Percentiles rank a stretch among this genome's conserved stretches.
These are phyloP conservation scores for Orussus abietinus DNA, from an alignment of 1,140 invertebrate genomes.

Conservation along the genomic window DNA sequence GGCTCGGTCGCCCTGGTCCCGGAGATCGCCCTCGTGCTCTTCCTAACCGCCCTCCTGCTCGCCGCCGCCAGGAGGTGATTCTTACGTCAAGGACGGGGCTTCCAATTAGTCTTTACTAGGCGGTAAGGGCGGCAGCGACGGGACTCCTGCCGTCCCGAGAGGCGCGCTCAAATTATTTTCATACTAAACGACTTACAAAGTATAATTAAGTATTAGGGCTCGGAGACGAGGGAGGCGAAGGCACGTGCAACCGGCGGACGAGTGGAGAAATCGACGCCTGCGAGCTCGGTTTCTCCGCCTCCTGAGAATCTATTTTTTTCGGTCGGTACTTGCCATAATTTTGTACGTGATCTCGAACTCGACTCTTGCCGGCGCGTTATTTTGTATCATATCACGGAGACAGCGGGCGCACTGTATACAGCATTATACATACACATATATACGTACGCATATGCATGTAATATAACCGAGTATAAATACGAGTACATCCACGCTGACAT, in stretches of 20 bases:
- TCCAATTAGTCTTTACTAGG: slow-evolving; percentile 43
- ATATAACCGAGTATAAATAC: slow-evolving; percentile 7
- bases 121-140: slow-evolving; percentile 21
- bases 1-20: slow-evolving; percentile 21
- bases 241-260: too few species aligned
- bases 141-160: slow-evolving; percentile 8
- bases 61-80: slow-evolving; percentile 41
- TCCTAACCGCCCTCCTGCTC: slow-evolving; percentile 29
- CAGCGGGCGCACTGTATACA: slow-evolving; percentile 1
- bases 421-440: slow-evolving; percentile 11
- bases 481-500: slow-evolving; percentile 20
- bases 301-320: too few species aligned
- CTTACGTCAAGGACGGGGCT: slow-evolving; percentile 38
- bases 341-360: too few species aligned
- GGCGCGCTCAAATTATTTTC: slow-evolving; percentile 45
- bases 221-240: neutral
- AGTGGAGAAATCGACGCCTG: too few species aligned
- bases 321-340: too few species aligned
- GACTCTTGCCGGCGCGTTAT: slow-evolving; percentile 8
- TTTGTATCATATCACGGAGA: slow-evolving; percentile 14
- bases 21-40: slow-evolving; percentile 26
- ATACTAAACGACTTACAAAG: slow-evolving; percentile 28
- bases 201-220: slow-evolving; percentile 14
- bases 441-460: slow-evolving; percentile 20
- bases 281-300: too few species aligned